phyloP scores from a whole-genome alignment of 1,140 invertebrate species.

The Druon quercuslanigerum region DNA sequence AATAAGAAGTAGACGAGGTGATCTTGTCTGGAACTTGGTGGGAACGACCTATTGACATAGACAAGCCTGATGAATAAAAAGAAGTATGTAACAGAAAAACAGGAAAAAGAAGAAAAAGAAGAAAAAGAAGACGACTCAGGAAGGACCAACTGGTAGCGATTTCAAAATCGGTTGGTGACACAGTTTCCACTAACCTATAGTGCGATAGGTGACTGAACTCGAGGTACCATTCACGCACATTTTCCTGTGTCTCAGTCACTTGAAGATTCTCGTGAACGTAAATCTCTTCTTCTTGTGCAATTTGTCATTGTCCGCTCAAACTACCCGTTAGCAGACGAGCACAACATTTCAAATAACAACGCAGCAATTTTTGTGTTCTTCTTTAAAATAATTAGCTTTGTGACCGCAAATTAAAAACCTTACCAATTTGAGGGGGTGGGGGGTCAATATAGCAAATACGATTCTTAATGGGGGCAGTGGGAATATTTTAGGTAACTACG shows the following conservation, averaged over 20 bases:
- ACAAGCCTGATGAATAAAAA: not conserved
- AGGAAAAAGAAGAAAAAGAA: conserved; percentile 24
- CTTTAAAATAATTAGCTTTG: too few species aligned
- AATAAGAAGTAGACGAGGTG: not conserved
- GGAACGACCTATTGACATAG: not conserved
- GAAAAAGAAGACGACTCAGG: conserved; percentile 36
- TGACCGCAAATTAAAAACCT: too few species aligned
- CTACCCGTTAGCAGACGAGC: not conserved
- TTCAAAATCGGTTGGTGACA: conserved; percentile 60
- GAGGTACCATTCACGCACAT: conserved; percentile 11
- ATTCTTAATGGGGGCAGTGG: too few species aligned
- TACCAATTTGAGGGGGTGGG: too few species aligned
- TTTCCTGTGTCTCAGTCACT: not conserved
- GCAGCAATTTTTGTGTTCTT: not conserved
- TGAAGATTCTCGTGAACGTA: not conserved
- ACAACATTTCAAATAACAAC: not conserved
- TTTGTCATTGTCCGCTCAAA: not conserved
- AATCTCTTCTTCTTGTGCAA: conserved; percentile 8
- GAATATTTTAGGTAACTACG: too few species aligned
- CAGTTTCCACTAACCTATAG: conserved; percentile 59
- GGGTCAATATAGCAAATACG: too few species aligned
- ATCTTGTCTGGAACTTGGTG: not conserved
- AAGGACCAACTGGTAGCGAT: conserved; percentile 37
- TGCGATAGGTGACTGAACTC: conserved; percentile 60
- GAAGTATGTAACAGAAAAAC: conserved; percentile 14